A percentile compares a stretch with the other conserved stretches of the same genome.
Conservation (phyloP, 2,888 invertebrate species). For the Xanthorhoe designata region DNA sequence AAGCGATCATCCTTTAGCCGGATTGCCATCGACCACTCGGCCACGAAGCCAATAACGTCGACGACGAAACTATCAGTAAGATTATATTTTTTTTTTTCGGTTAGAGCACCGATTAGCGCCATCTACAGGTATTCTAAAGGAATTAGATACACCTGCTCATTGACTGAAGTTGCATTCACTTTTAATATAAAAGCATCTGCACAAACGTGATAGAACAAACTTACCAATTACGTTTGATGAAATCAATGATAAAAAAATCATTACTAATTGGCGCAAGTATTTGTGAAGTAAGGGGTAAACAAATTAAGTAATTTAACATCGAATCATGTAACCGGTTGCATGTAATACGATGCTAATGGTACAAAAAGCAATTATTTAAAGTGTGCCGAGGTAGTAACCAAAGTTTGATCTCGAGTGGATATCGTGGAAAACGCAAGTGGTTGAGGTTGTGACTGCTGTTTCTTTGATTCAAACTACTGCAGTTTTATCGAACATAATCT, state of each 20-base stretch:
- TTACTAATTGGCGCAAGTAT: slow-evolving; percentile 2
- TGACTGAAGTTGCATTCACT: too few relatives aligned
- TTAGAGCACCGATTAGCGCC: too few relatives aligned
- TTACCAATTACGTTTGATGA: background rate
- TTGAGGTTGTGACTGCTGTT: slow-evolving; percentile 17
- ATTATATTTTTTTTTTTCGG: too few relatives aligned
- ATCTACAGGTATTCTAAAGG: too few relatives aligned
- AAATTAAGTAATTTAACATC: slow-evolving; percentile 36
- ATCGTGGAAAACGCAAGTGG: slow-evolving; percentile 36
- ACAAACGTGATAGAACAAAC: too few relatives aligned
- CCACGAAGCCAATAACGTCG: too few relatives aligned
- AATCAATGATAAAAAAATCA: slow-evolving; percentile 1
- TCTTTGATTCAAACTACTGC: slow-evolving; percentile 9
- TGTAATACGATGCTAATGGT: slow-evolving; percentile 47
- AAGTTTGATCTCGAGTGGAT: slow-evolving; percentile 42
- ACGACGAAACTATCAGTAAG: too few relatives aligned
- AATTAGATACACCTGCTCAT: too few relatives aligned
- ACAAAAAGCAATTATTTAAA: slow-evolving; percentile 49
- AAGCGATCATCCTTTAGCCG: too few relatives aligned
- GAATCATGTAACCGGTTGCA: slow-evolving; percentile 37
- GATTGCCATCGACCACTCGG: too few relatives aligned
- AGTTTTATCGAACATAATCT: background rate
- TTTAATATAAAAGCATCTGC: too few relatives aligned
- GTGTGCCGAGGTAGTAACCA: slow-evolving; percentile 57
- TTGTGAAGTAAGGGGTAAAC: slow-evolving; percentile 15